A percentile compares a stretch with the other conserved stretches of the same genome.
Conservation (phyloP, 2,888 invertebrate species). For the Drosophila mimica region DNA sequence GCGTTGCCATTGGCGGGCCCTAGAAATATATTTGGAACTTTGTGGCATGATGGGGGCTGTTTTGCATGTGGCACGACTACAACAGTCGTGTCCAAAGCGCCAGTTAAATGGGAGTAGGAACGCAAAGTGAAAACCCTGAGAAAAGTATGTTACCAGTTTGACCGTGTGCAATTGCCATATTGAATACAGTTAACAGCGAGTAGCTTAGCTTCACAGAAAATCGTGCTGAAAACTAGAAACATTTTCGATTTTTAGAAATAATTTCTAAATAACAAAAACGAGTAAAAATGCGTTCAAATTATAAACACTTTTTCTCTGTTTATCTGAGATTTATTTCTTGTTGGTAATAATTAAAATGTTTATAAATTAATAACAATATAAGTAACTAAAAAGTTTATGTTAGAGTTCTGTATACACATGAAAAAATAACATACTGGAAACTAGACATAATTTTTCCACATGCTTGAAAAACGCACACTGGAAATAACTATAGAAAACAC, state of each 20-base stretch:
- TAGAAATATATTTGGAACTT: conserved; percentile 27
- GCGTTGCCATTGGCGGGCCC: conserved; percentile 66
- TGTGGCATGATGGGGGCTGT: conserved; percentile 21
- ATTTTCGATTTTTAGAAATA: not conserved
- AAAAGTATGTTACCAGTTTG: conserved; percentile 31
- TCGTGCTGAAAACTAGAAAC: not conserved
- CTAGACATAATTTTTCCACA: too few relatives aligned
- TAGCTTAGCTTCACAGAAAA: not conserved
- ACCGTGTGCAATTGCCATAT: conserved; percentile 29
- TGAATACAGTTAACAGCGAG: conserved; percentile 15
- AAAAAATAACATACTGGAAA: not conserved
- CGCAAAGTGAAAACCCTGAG: conserved; percentile 39
- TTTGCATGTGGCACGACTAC: conserved; percentile 41
- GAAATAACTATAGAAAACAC: not conserved
- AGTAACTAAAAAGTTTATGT: not conserved
- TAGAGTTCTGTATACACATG: not conserved
- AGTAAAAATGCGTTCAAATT: not conserved
- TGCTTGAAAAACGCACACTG: not conserved
- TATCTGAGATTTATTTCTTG: not conserved
- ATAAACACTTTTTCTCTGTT: not conserved
- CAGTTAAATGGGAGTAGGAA: conserved; percentile 18
- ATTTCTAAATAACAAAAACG: not conserved
- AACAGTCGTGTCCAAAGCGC: conserved; percentile 25
- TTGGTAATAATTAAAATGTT: not conserved
- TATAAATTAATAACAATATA: not conserved